These are phyloP conservation scores for Arion vulgaris DNA, from an alignment of 1,140 invertebrate species.

Conservation along the genomic window DNA sequence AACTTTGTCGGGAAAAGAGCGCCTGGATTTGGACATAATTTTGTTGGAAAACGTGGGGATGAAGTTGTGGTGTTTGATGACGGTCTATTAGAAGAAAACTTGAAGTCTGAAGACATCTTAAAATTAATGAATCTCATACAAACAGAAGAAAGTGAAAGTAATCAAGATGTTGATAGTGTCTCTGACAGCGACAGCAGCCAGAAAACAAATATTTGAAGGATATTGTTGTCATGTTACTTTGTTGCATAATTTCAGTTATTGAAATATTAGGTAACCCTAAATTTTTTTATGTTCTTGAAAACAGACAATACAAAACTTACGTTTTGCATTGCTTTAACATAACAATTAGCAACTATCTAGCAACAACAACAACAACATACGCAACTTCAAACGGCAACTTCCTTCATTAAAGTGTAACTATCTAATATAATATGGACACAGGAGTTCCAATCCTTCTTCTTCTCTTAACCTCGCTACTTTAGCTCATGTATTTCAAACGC, in stretches of 20 bases:
- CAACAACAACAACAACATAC: too few species aligned
- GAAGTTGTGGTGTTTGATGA: neutral
- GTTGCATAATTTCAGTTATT: neutral
- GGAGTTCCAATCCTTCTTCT: too few species aligned
- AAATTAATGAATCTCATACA: neutral
- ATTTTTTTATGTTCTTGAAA: neutral
- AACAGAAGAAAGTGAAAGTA: neutral
- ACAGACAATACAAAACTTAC: neutral
- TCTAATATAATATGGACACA: too few species aligned
- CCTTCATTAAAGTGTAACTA: too few species aligned
- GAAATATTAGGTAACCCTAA: neutral
- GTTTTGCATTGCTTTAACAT: neutral
- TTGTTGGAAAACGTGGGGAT: conserved; percentile 34
- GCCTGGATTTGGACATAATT: conserved; percentile 32
- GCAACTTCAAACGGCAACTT: too few species aligned
- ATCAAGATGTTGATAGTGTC: neutral
- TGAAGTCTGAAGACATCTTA: neutral
- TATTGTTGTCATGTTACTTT: neutral
- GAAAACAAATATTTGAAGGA: neutral
- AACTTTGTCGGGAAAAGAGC: conserved; percentile 40
- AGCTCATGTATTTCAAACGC: too few species aligned
- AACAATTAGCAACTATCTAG: too few species aligned
- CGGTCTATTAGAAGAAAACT: neutral
- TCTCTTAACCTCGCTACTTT: too few species aligned
- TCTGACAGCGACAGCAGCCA: neutral